These are phyloP conservation scores for Pseudomugil tenellus DNA, from an alignment of 2,797 vertebrate genomes.

Conservation along the genomic window DNA sequence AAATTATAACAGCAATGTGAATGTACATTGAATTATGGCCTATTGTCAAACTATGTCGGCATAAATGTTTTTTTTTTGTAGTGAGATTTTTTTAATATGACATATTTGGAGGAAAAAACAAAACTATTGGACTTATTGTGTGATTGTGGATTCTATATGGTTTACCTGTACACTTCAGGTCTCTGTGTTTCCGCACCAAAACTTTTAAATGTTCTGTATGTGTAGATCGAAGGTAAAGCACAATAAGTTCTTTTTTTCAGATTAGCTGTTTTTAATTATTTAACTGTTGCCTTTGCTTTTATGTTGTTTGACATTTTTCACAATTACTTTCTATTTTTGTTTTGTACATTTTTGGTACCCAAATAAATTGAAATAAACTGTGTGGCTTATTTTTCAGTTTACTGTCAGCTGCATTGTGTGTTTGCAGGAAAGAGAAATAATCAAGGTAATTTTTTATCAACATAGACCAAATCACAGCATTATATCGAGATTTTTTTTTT, in stretches of 20 bases:
- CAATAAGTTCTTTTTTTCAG: constrained; percentile 42
- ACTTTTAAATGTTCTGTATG: constrained; percentile 36
- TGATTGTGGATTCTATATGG: constrained; percentile 42
- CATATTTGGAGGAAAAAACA: constrained; percentile 15
- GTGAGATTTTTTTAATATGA: constrained; percentile 40
- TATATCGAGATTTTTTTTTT: neutral
- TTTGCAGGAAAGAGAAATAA: neutral
- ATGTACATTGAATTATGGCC: constrained; percentile 14
- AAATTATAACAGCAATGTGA: constrained; percentile 7
- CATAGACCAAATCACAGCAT: neutral
- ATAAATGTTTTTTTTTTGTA: constrained; percentile 41
- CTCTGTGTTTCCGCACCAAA: constrained; percentile 58
- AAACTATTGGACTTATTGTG: constrained; percentile 28
- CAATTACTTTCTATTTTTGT: constrained; percentile 83
- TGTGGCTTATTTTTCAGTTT: neutral
- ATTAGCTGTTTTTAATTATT: constrained; percentile 65
- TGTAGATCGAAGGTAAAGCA: constrained; percentile 38
- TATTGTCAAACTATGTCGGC: constrained; percentile 27
- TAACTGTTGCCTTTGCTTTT: constrained; percentile 78
- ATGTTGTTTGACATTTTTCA: constrained; percentile 68
- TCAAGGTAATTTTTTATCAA: neutral
- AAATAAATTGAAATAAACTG: constrained; percentile 78
- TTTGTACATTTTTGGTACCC: constrained; percentile 83
- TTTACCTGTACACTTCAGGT: constrained; percentile 23
- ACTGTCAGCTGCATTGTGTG: neutral